Evolutionary conservation across 2,888 invertebrate genomes (phyloP), one percentile per base, ranked within the genome.

Genomic region (Erebia epiphron): DNA sequence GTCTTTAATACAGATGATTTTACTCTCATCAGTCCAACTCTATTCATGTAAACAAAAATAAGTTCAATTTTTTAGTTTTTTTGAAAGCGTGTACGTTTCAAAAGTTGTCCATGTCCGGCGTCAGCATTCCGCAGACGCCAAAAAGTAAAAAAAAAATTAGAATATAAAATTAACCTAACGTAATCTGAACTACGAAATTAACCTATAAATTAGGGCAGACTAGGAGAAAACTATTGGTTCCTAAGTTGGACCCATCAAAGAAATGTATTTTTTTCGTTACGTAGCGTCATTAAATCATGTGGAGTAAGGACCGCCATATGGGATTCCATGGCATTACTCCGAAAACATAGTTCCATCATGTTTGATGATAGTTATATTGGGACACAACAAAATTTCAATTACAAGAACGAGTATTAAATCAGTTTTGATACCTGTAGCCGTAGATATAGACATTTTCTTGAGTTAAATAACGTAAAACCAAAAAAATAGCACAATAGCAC

Each of bases 231-330:
- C 67, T 70, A 52, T 50, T 71, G 61, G 67, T 69, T 72, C 76
- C 64, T 68, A 46, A 69, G 57, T 58, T 64, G 71, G 57, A 65
- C 67, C 68, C 69, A 57, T 68, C 63, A 74, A 73, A 68, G 62
- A 74, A 76, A 78, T 74, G 75, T 74, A 82, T 79, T 67, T 80
- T 77, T 82, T 86, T 82, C 82, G 83, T 77, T 81, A 82, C 82
- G 85, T 88, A 90, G 90, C 92, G 91, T 91, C 92, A 90, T 87
- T 88, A 86, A 83, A 91, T 92, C 92, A 92, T 92, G 92, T 92
- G 91, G 91, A 90, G 89, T 86, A 86, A 88, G 90, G 91, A 92
- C 92, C 92, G 92, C 92, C 92, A 92, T 92, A 92, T 92, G 92
- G 92, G 92, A 92, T 91, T 92, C 92, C 90, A 92, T 92, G 90